Conservation (phyloP, 1,140 invertebrate species). For the Papilio dardanus region DNA sequence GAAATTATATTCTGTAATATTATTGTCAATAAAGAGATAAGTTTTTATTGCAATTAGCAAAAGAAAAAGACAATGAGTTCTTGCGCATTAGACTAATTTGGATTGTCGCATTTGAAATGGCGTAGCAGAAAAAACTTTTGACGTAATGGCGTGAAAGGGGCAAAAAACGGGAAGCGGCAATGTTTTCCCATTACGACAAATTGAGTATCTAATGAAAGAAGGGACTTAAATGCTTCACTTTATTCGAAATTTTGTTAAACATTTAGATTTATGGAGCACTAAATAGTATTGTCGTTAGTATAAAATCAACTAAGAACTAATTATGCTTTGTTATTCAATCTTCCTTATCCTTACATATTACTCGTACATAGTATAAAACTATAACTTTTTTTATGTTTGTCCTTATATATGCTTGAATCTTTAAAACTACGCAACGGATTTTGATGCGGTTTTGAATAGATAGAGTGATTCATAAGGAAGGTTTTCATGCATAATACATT, state of each 20-base stretch:
- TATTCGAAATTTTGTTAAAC: neutral
- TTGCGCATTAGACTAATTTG: slow-evolving; percentile 19
- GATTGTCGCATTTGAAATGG: slow-evolving; percentile 34
- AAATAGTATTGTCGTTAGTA: neutral
- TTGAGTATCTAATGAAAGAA: slow-evolving; percentile 31
- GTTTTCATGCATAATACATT: no score
- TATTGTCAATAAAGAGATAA: neutral
- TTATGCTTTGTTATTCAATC: no score
- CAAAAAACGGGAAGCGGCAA: slow-evolving; percentile 29
- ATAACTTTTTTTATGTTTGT: no score
- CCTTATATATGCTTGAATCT: no score
- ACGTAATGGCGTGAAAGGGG: slow-evolving; percentile 35
- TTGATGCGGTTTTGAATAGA: no score
- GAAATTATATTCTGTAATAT: no score
- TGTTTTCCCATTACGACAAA: slow-evolving; percentile 33
- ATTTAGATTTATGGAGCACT: neutral
- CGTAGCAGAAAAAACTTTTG: slow-evolving; percentile 29
- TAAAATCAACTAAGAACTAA: neutral
- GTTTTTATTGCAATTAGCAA: neutral
- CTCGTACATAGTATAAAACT: no score
- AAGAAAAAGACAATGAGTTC: neutral
- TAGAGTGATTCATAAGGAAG: no score
- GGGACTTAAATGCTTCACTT: slow-evolving; percentile 17
- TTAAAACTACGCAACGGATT: no score
- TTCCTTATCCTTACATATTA: no score